Percentiles rank a stretch among this genome's conserved stretches.
Conservation (phyloP, 2,113 vertebrate species). For the Camelus dromedarius region DNA sequence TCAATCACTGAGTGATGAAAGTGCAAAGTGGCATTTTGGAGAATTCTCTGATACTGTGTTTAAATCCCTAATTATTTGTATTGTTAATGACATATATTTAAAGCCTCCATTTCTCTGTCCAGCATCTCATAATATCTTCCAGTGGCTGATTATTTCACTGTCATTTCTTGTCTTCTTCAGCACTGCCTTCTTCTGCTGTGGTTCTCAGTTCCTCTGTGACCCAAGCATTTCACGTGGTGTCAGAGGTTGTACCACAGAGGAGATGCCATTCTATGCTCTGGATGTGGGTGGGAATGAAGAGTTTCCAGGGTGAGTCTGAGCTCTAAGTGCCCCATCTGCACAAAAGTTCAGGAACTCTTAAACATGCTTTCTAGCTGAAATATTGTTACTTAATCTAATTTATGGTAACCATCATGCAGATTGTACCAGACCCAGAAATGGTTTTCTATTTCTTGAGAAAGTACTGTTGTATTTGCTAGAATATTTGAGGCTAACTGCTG, state of each 20-base stretch:
- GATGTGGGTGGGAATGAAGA: neutral
- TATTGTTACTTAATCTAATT: neutral
- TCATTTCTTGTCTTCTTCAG: neutral
- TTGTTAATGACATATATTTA: neutral
- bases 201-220: neutral
- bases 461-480: neutral
- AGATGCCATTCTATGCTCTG: neutral
- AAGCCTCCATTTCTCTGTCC: neutral
- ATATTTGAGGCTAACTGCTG: neutral
- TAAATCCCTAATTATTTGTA: neutral
- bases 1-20: neutral
- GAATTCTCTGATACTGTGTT: neutral
- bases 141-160: neutral
- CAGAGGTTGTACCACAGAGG: neutral
- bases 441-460: neutral
- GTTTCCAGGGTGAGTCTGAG: neutral
- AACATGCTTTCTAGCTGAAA: neutral
- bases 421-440: neutral
- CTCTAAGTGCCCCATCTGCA: neutral
- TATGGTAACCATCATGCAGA: neutral
- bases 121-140: neutral
- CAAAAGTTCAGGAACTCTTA: neutral
- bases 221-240: neutral
- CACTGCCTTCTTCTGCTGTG: accelerated
- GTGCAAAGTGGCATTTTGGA: neutral